A percentile compares a stretch with the other conserved stretches of the same genome.
These are phyloP conservation scores for Rhingia rostrata DNA, from an alignment of 2,888 invertebrate species.

Conservation along the genomic window DNA sequence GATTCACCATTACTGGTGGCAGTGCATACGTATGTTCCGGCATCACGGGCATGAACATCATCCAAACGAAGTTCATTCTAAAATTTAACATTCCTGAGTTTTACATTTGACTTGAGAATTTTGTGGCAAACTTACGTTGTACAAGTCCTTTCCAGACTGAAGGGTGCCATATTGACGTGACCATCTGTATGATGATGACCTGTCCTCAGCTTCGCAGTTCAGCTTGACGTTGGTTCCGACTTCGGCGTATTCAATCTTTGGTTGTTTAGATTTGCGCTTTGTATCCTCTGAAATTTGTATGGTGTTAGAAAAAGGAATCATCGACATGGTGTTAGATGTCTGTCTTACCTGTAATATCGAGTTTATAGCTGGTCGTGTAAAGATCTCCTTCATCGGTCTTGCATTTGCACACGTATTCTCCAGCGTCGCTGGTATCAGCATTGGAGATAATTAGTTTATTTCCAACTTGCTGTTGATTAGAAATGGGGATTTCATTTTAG, in stretches of 20 bases:
- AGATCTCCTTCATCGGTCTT: constrained; percentile 84
- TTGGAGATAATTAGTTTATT: constrained; percentile 87
- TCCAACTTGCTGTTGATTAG: constrained; percentile 80
- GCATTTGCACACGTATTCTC: constrained; percentile 92
- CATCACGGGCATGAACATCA: constrained; percentile 90
- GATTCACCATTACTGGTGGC: constrained; percentile 87
- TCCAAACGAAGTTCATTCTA: constrained; percentile 88
- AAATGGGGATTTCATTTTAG: neutral
- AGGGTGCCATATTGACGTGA: constrained; percentile 82
- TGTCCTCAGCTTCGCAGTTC: constrained; percentile 85
- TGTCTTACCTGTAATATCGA: constrained; percentile 80
- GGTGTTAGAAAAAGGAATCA: neutral
- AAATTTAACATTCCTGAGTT: constrained; percentile 37
- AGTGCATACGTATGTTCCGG: constrained; percentile 94
- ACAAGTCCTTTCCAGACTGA: constrained; percentile 78
- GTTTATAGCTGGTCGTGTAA: constrained; percentile 84
- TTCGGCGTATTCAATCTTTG: constrained; percentile 81
- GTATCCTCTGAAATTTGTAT: constrained; percentile 53
- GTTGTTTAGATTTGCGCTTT: constrained; percentile 79
- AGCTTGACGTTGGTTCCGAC: constrained; percentile 86
- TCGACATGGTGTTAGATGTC: neutral
- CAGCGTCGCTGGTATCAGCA: constrained; percentile 91
- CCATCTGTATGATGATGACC: constrained; percentile 79
- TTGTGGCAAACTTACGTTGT: constrained; percentile 77
- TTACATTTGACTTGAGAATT: neutral